Evolutionary conservation across 2,888 invertebrate genomes (phyloP), one percentile per base, ranked within the genome.

Genomic region (Tetranychus piercei): DNA sequence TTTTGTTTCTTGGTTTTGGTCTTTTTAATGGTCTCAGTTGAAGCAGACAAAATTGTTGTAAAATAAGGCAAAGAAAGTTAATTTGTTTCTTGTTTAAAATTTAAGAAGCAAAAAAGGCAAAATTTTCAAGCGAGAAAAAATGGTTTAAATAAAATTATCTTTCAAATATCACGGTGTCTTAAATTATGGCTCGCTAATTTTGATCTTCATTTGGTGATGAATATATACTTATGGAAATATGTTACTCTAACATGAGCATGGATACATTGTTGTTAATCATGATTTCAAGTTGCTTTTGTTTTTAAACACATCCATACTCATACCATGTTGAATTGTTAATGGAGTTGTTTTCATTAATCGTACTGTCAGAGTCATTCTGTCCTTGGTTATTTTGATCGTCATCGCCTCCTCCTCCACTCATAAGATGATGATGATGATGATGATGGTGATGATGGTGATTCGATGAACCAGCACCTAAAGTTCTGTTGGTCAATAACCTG

Each of bases 301-400:
- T 71, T n/a, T 71, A 71, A 44, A 71, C 71, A 44, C 71, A 71
- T n/a, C 71, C 71, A 71, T 71, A 71, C 11, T 71, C 71, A 45
- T 71, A 71, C 71, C 71, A 71, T 11, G 44, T 71, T 71, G 71
- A 71, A 23, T 69, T 69, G 34, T n/a, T 22, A 71, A 22, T 9
- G 34, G 71, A 22, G 23, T 71, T 43, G 34, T n/a, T 71, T 44
- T 43, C 18, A 71, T 71, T 71, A 15, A 18, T 9, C n/a, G 22
- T 71, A 44, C 44, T 71, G 43, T 71, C 43, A 23, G 18, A 9
- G 23, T 44, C 71, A 71, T 44, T 71, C 9, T 43, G 71, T 15
- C 34, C 8, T 9, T 69, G 69, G 8, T 69, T 69, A 23, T 22
- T n/a, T 20, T 69, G 20, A 23, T 4, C 11, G 22, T 20, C 22